phyloP scores from a whole-genome alignment of 2,888 invertebrate genomes.

The Blastobasis lacticolella region DNA sequence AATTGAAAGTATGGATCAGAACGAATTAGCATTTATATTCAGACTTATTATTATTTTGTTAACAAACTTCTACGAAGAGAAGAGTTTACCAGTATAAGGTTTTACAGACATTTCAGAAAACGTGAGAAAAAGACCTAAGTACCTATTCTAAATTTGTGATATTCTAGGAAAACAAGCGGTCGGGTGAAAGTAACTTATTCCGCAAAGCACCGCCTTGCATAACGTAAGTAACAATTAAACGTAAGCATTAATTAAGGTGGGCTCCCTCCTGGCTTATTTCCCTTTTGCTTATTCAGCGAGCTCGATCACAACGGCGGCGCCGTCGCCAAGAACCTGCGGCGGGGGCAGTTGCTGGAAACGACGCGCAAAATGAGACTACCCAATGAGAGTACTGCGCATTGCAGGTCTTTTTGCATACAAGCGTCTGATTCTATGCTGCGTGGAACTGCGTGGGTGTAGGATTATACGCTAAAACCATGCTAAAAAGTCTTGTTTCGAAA shows the following conservation, averaged over 20 bases:
- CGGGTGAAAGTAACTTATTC: not conserved
- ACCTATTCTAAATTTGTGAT: too few species aligned
- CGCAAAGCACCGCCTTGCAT: slow-evolving; percentile 42
- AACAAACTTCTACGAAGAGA: too few species aligned
- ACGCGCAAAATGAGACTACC: slow-evolving; percentile 11
- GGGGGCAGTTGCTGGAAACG: slow-evolving; percentile 28
- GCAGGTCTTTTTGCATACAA: too few species aligned
- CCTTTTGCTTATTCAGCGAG: slow-evolving; percentile 67
- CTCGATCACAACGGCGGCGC: slow-evolving; percentile 21
- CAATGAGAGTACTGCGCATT: too few species aligned
- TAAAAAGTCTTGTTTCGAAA: too few species aligned
- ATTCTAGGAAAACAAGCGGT: too few species aligned
- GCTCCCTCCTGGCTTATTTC: slow-evolving; percentile 59
- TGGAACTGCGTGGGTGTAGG: too few species aligned
- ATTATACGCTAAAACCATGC: too few species aligned
- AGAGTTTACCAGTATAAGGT: too few species aligned
- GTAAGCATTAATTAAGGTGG: slow-evolving; percentile 69
- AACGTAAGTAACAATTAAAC: slow-evolving; percentile 65
- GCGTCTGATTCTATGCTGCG: too few species aligned
- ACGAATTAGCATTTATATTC: slow-evolving; percentile 67
- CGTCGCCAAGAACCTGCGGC: slow-evolving; percentile 5
- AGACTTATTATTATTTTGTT: slow-evolving; percentile 25
- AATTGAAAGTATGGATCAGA: slow-evolving; percentile 65
- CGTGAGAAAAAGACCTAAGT: too few species aligned
- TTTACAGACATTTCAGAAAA: too few species aligned